phyloP scores from a whole-genome alignment of 1,140 invertebrate species.

The Drosophila kepulauana region DNA sequence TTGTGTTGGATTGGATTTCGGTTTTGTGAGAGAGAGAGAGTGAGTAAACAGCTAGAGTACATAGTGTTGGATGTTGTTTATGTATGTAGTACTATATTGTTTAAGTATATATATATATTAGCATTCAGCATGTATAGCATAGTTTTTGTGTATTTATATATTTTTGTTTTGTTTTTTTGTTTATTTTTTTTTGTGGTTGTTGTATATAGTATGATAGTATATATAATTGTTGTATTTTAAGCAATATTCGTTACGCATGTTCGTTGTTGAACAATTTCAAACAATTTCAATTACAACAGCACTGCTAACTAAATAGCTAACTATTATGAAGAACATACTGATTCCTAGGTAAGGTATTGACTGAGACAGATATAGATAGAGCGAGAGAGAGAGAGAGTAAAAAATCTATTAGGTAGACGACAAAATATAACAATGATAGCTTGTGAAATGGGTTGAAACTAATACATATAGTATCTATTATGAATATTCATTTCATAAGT shows the following conservation, averaged over 20 bases:
- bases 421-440: slow-evolving; percentile 5
- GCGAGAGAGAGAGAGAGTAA: slow-evolving; percentile 30
- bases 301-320: slow-evolving; percentile 67
- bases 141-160: slow-evolving; percentile 47
- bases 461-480: background rate
- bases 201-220: slow-evolving; percentile 18
- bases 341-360: slow-evolving; percentile 19
- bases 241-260: slow-evolving; percentile 78
- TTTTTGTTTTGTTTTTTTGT: slow-evolving; percentile 45
- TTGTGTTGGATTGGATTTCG: slow-evolving; percentile 19
- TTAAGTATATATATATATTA: slow-evolving; percentile 61
- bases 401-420: slow-evolving; percentile 28
- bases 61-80: slow-evolving; percentile 56
- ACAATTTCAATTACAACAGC: slow-evolving; percentile 73
- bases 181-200: slow-evolving; percentile 28
- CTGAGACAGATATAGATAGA: slow-evolving; percentile 42
- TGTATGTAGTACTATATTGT: slow-evolving; percentile 51
- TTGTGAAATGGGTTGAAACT: slow-evolving; percentile 9
- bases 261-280: slow-evolving; percentile 75
- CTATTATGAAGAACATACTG: slow-evolving; percentile 22
- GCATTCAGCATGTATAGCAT: slow-evolving; percentile 73
- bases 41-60: slow-evolving; percentile 63
- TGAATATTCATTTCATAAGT: background rate
- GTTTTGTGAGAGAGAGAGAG: slow-evolving; percentile 31
- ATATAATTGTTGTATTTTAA: slow-evolving; percentile 38